These are phyloP conservation scores for Vollenhovia emeryi DNA, from an alignment of 1,140 invertebrate genomes.

Conservation along the genomic window DNA sequence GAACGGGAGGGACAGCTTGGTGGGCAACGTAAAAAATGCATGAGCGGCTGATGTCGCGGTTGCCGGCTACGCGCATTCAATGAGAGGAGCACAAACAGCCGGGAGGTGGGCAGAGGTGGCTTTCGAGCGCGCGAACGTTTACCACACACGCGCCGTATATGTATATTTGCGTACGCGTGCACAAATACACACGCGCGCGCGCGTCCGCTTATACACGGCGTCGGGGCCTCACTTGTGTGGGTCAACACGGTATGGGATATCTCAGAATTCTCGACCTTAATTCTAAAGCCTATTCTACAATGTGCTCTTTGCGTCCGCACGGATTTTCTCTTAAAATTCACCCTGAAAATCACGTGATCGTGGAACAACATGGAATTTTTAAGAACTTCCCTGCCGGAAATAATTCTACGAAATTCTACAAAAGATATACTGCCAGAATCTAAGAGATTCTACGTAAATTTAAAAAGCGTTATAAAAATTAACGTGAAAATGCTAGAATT, in stretches of 20 bases:
- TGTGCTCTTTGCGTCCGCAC: too few species aligned
- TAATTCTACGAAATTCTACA: too few species aligned
- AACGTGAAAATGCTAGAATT: too few species aligned
- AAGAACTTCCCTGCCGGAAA: too few species aligned
- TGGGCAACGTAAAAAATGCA: conserved; percentile 65
- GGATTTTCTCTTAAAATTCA: too few species aligned
- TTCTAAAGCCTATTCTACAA: too few species aligned
- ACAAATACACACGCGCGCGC: not conserved
- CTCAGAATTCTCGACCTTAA: not conserved
- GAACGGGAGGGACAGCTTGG: conserved; percentile 70
- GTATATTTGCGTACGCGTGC: not conserved
- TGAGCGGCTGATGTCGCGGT: not conserved
- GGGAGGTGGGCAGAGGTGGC: not conserved
- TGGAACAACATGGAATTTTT: too few species aligned
- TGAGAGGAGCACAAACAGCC: not conserved
- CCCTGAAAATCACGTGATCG: too few species aligned
- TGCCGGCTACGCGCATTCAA: conserved; percentile 18
- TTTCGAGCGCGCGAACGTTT: conserved; percentile 10
- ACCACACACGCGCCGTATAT: not conserved
- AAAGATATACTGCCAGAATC: too few species aligned
- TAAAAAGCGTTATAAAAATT: too few species aligned
- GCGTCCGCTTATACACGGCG: too few species aligned
- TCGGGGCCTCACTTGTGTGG: not conserved
- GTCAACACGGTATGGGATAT: not conserved
- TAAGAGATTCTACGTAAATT: too few species aligned